Evolutionary conservation across 1,140 invertebrate species (phyloP).

Genomic region (Planococcus citri): DNA sequence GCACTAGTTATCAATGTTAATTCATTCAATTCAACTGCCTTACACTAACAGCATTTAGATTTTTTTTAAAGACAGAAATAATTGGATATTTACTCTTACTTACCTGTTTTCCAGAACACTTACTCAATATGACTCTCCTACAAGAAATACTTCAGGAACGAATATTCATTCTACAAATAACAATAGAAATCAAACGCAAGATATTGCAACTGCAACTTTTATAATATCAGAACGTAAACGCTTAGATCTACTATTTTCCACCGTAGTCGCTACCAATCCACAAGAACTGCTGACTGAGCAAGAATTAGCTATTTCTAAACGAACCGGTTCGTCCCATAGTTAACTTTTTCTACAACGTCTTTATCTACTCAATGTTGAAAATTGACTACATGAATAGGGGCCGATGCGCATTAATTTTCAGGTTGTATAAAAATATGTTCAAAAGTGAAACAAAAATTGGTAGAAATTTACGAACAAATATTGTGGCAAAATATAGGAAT

Average conservation of each 20-base stretch:
- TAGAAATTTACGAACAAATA: slow-evolving; percentile 44
- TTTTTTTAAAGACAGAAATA: no score
- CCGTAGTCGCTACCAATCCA: slow-evolving; percentile 21
- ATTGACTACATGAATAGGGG: no score
- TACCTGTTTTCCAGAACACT: slow-evolving; percentile 28
- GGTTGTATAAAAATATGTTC: slow-evolving; percentile 36
- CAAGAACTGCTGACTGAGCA: slow-evolving; percentile 25
- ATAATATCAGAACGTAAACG: slow-evolving; percentile 23
- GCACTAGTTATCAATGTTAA: no score
- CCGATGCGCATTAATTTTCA: no score
- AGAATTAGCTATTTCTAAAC: slow-evolving; percentile 26
- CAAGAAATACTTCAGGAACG: slow-evolving; percentile 21
- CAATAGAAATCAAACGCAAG: slow-evolving; percentile 17
- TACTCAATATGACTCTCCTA: slow-evolving; percentile 29
- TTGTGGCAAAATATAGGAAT: slow-evolving; percentile 60
- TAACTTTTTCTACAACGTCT: no score
- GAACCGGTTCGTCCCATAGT: slow-evolving; percentile 22
- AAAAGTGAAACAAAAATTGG: slow-evolving; percentile 37
- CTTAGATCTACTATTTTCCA: slow-evolving; percentile 24
- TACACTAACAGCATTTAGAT: no score
- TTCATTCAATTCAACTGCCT: no score
- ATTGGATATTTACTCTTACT: no score
- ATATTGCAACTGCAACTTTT: slow-evolving; percentile 23
- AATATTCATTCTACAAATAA: not conserved
- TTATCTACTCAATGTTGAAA: no score